These are phyloP conservation scores for Crossaster papposus DNA, from an alignment of 53 echinoderm and acorn worm genomes.

Conservation along the genomic window DNA sequence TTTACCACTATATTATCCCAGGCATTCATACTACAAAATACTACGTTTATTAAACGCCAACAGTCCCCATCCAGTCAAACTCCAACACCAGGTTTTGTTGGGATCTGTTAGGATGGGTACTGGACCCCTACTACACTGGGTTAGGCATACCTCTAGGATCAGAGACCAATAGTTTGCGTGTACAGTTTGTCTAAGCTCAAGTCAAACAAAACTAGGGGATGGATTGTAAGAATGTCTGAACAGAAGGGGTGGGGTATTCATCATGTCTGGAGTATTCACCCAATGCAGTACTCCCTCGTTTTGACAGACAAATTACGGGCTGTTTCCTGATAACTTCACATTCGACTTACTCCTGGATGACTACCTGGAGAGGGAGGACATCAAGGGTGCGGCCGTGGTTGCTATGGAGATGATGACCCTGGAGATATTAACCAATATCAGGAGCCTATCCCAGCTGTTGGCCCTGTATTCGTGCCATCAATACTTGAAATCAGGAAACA, in stretches of 20 bases:
- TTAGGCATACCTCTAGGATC: no score
- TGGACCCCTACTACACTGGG: no score
- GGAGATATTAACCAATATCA: conserved; percentile 74
- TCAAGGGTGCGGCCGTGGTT: conserved; percentile 77
- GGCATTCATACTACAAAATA: no score
- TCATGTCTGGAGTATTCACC: background rate
- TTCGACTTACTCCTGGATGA: conserved; percentile 83
- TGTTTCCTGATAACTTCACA: conserved; percentile 85
- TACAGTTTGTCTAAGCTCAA: no score
- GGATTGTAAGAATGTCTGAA: background rate
- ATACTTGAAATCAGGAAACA: conserved; percentile 56
- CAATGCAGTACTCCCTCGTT: background rate
- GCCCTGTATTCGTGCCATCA: conserved; percentile 80
- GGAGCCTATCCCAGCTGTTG: conserved; percentile 70
- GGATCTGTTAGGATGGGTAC: no score
- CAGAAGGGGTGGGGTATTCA: background rate
- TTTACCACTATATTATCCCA: no score
- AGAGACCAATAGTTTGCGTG: no score
- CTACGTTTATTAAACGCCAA: no score
- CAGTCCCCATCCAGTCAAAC: no score
- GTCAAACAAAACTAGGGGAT: no score
- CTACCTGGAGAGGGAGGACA: conserved; percentile 62
- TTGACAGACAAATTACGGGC: conserved; percentile 86
- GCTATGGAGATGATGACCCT: conserved; percentile 92
- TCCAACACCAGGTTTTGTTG: no score